phyloP scores from a whole-genome alignment of 2,113 vertebrate genomes.

The Hystrix cristata region DNA sequence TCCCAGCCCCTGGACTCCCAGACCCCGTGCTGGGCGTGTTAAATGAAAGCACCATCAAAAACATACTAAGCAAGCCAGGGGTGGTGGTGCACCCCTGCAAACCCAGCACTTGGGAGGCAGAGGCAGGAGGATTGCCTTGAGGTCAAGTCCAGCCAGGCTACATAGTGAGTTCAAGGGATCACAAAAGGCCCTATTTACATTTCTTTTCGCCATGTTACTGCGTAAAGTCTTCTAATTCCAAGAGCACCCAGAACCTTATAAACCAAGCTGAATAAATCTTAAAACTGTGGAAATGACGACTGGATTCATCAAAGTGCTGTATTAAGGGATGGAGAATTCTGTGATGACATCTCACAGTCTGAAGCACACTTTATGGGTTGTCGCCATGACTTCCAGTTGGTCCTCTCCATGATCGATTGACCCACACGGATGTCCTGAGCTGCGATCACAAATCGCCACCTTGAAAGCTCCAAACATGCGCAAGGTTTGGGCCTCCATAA shows the following conservation, averaged over 20 bases:
- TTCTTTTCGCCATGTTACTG: neutral
- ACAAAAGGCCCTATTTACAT: too few species aligned
- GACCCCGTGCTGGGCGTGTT: neutral
- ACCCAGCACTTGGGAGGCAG: neutral
- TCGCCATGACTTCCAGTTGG: too few species aligned
- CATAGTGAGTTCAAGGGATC: too few species aligned
- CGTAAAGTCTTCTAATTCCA: neutral
- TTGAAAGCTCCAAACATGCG: neutral
- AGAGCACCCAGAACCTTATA: neutral
- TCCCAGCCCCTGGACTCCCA: too few species aligned
- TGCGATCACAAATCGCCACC: neutral
- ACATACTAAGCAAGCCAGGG: neutral
- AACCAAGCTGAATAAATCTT: neutral
- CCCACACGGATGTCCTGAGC: too few species aligned
- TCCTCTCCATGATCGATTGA: too few species aligned
- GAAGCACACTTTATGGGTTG: neutral
- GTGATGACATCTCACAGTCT: too few species aligned
- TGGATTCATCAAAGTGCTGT: too few species aligned
- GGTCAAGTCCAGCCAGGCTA: too few species aligned
- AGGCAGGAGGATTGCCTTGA: neutral
- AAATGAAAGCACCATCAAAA: fast-evolving
- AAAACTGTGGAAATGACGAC: neutral
- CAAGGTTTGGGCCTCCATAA: neutral
- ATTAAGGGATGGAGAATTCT: too few species aligned
- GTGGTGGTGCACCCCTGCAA: neutral